Percentiles rank a stretch among this genome's conserved stretches.
Evolutionary conservation across 2,888 invertebrate genomes (phyloP).

Genomic region (Lissocephala sabroskyi): DNA sequence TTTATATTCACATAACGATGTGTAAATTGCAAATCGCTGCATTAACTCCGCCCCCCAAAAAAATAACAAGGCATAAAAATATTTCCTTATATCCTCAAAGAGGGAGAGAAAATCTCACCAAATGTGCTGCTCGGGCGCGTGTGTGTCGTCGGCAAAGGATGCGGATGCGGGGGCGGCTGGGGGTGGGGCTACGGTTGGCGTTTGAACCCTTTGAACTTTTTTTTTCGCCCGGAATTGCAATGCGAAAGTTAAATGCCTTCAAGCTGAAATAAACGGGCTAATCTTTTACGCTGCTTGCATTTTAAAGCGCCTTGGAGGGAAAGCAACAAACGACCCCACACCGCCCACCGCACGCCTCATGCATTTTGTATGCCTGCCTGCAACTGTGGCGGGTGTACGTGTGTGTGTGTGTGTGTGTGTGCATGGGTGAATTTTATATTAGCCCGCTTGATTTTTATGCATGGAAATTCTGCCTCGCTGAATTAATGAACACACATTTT

Average conservation of each 20-base stretch:
- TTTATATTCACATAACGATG: constrained; percentile 52
- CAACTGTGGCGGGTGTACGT: neutral
- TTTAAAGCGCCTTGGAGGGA: constrained; percentile 54
- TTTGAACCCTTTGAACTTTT: constrained; percentile 57
- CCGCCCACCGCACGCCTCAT: neutral
- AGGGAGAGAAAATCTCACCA: neutral
- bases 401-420: constrained; percentile 4
- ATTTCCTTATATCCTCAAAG: too few species aligned
- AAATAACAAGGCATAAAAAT: too few species aligned
- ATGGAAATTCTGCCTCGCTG: neutral
- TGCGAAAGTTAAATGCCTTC: constrained; percentile 40
- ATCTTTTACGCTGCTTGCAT: constrained; percentile 70
- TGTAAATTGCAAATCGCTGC: constrained; percentile 50
- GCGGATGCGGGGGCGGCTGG: neutral
- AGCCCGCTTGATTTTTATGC: constrained; percentile 5
- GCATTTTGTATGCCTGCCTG: constrained; percentile 49
- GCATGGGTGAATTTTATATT: constrained; percentile 26
- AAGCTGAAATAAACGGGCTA: constrained; percentile 57
- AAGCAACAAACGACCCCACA: too few species aligned
- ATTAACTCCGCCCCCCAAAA: constrained; percentile 25
- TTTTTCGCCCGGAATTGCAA: constrained; percentile 31
- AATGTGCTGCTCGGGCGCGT: constrained; percentile 1
- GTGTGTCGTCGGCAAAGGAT: neutral
- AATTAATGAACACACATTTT: constrained; percentile 11
- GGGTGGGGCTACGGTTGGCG: neutral